These are phyloP conservation scores for Nicator chloris DNA, from an alignment of 2,113 vertebrate species.

Conservation along the genomic window DNA sequence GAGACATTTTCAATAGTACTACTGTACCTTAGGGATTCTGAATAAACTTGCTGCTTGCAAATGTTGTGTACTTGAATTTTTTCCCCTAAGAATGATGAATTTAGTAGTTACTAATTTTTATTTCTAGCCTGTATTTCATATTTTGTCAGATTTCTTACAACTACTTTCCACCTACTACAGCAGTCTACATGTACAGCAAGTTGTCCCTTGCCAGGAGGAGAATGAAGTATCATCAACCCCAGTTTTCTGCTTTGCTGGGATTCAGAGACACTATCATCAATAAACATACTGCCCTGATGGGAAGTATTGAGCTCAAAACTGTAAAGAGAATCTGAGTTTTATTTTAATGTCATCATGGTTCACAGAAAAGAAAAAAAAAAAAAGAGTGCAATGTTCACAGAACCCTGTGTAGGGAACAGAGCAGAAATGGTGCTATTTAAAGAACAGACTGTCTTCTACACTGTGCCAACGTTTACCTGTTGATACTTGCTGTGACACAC, in stretches of 20 bases:
- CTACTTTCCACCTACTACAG: neutral
- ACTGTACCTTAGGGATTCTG: constrained; percentile 10
- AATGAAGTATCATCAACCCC: neutral
- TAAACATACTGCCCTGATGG: neutral
- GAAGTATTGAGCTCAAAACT: neutral
- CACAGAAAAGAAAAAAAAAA: neutral
- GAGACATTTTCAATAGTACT: constrained; percentile 52
- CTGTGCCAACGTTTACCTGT: neutral
- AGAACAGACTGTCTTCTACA: neutral
- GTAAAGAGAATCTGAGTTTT: neutral
- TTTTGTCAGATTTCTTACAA: constrained; percentile 12
- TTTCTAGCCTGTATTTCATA: neutral
- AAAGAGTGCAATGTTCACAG: neutral
- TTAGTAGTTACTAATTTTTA: neutral
- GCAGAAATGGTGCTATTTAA: neutral
- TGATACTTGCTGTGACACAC: neutral
- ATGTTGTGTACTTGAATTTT: neutral
- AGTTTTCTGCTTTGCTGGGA: neutral
- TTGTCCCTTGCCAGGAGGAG: neutral
- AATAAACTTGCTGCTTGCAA: constrained; percentile 37
- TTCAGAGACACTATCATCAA: neutral
- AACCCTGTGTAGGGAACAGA: neutral
- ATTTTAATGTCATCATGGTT: neutral
- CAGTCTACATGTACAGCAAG: neutral
- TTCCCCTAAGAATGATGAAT: neutral